Base-by-base conservation (phyloP, 2,113 vertebrate species). In the Hemicordylus capensis region DNA sequence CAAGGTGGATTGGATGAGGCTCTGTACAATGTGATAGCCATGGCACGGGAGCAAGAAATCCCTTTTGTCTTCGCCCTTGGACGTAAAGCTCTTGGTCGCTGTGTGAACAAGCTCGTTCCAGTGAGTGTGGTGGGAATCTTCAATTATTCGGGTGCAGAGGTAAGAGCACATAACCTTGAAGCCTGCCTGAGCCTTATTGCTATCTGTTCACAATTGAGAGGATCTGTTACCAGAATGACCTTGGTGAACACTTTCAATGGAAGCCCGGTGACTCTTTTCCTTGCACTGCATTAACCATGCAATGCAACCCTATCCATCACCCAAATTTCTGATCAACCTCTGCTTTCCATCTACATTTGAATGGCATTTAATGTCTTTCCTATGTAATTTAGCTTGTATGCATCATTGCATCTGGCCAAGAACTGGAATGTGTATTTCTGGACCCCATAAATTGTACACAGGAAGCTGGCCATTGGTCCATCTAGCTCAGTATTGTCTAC, bases 111-210 rank as follows among this genome's bases (percentile, higher is more conserved):
- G 94, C 95, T 99, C 80, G 99, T 99, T 89, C 98, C 99, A 67
- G 99, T 99, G 34, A 99, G 98, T 1, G 98, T 99, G 2, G 99
- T 99, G 56, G 99, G 99, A 2, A 99, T 99, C 95, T 99, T 99
- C 95, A 99, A 98, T 96, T 99, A 97, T 89, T 98, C 97, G 0
- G 99, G 98, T 87, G 99, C 98, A 61, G 99, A 99, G 98, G 99
- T 99, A 93, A 94, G 95, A 37, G 42, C 20, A 24, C 4, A 28
- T 80, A 75, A 75, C 61, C 84, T n/a, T n/a, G n/a, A n/a, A n/a
- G n/a, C n/a, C n/a, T n/a, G n/a, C n/a, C n/a, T n/a, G n/a, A n/a
- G n/a, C n/a, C n/a, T n/a, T n/a, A n/a, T n/a, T n/a, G n/a, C n/a
- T n/a, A n/a, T n/a, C n/a, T n/a, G n/a, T n/a, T n/a, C n/a, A n/a